Evolutionary conservation across 2,113 vertebrate genomes (phyloP).

Genomic region (Pteruthius melanotis): DNA sequence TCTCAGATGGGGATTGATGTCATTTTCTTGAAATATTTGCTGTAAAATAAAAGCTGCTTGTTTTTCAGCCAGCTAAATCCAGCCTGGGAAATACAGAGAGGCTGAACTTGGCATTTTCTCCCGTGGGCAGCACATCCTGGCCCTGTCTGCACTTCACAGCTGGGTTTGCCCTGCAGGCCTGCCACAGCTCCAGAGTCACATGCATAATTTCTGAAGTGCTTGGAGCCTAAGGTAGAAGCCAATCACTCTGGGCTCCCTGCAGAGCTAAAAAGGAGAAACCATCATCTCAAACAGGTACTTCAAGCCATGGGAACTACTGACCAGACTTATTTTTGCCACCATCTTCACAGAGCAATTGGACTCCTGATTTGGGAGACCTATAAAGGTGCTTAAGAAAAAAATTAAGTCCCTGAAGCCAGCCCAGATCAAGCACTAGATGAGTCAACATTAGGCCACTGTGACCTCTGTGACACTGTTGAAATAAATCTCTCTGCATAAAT

Average conservation of each 20-base stretch:
- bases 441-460: not conserved
- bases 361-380: not conserved
- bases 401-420: not conserved
- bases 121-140: not conserved
- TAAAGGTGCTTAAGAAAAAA: not conserved
- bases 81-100: not conserved
- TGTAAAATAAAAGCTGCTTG: conserved; percentile 41
- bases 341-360: not conserved
- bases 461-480: not conserved
- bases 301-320: not conserved
- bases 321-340: not conserved
- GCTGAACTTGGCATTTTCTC: not conserved
- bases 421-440: not conserved
- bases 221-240: not conserved
- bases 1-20: conserved; percentile 42
- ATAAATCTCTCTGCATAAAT: not conserved
- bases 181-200: not conserved
- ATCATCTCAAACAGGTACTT: not conserved
- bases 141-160: not conserved
- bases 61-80: conserved; percentile 26
- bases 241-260: not conserved
- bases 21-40: conserved; percentile 54
- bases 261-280: not conserved
- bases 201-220: not conserved
- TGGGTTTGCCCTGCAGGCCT: not conserved